phyloP scores from a whole-genome alignment of 1,140 invertebrate genomes.

The Platyscapa corneri region DNA sequence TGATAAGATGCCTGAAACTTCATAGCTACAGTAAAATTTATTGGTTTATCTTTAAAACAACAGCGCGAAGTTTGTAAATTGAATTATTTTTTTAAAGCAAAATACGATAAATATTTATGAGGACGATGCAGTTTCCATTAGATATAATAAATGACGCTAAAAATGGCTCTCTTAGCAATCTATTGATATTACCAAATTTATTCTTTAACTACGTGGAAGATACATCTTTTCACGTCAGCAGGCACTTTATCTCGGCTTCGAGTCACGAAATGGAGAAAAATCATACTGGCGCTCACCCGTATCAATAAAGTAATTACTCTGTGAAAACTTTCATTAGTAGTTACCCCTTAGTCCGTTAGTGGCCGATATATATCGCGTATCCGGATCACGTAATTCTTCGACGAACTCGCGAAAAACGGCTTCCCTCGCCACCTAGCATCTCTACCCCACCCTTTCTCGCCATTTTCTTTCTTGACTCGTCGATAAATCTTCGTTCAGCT shows the following conservation, averaged over 20 bases:
- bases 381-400: constrained; percentile 68
- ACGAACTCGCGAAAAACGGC: constrained; percentile 58
- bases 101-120: not conserved
- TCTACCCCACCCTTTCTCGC: no score
- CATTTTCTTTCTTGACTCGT: constrained; percentile 48
- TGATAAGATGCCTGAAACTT: no score
- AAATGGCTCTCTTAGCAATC: not conserved
- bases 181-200: constrained; percentile 33
- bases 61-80: no score
- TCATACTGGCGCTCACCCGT: constrained; percentile 59
- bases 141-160: not conserved
- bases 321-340: constrained; percentile 69
- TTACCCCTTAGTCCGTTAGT: constrained; percentile 53
- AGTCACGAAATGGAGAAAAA: constrained; percentile 69
- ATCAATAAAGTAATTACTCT: constrained; percentile 74
- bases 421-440: not conserved
- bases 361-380: constrained; percentile 64
- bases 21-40: no score
- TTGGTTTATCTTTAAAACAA: no score
- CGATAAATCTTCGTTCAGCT: constrained; percentile 58
- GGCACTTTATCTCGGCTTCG: constrained; percentile 25
- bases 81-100: not conserved
- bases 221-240: constrained; percentile 42
- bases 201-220: not conserved
- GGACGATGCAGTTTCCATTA: not conserved